phyloP scores from a whole-genome alignment of 2,797 vertebrate species.

The Anguilla pacifica region DNA sequence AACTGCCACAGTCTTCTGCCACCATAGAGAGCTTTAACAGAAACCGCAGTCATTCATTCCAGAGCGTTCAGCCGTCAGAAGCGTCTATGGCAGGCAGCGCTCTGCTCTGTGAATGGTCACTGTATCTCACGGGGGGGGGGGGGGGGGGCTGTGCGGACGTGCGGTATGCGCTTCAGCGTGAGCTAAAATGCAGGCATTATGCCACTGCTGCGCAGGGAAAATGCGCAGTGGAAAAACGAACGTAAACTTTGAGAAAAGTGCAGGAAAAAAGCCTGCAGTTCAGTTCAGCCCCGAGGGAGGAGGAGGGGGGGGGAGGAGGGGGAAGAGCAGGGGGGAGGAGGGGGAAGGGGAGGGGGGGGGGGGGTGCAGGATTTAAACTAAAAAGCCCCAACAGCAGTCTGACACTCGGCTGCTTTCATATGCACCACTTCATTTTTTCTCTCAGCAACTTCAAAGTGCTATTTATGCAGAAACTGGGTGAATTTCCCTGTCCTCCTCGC shows the following conservation, averaged over 20 bases:
- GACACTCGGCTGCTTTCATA: constrained; percentile 58
- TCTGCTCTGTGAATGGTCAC: neutral
- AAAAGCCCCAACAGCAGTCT: constrained; percentile 55
- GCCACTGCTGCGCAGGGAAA: neutral
- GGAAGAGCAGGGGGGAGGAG: neutral
- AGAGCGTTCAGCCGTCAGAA: neutral
- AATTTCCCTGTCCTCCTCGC: constrained; percentile 70
- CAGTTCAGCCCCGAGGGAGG: constrained; percentile 44
- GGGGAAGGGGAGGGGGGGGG: neutral
- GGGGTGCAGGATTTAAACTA: constrained; percentile 51
- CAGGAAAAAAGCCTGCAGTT: constrained; percentile 51
- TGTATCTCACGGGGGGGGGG: neutral
- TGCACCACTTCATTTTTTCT: constrained; percentile 40
- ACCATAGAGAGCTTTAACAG: neutral
- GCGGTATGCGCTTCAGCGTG: neutral
- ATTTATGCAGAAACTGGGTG: constrained; percentile 76
- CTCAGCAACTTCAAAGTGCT: constrained; percentile 76
- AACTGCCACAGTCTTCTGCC: neutral
- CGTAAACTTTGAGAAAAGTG: constrained; percentile 35
- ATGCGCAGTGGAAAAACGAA: constrained; percentile 6
- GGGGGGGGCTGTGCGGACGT: neutral
- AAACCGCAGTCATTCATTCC: neutral
- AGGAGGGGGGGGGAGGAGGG: neutral
- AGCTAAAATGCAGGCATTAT: neutral
- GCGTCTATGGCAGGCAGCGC: neutral